A percentile compares a stretch with the other conserved stretches of the same genome.
These are phyloP conservation scores for Mormyrops attenuatus DNA, from an alignment of 2,797 vertebrate genomes.

Conservation along the genomic window DNA sequence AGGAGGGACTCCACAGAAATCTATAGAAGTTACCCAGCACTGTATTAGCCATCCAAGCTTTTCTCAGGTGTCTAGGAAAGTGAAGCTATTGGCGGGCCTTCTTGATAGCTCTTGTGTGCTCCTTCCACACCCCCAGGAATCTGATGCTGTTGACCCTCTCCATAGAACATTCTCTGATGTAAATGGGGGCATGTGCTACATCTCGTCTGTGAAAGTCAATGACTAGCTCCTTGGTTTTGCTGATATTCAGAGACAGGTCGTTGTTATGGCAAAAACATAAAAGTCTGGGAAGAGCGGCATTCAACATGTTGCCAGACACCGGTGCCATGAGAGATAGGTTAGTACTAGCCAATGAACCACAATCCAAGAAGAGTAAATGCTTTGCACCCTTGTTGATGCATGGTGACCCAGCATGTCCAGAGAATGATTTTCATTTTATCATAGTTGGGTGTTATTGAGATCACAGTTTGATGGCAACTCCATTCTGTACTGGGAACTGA, in stretches of 20 bases:
- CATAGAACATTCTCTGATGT: neutral
- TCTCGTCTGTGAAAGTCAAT: neutral
- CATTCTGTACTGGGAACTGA: neutral
- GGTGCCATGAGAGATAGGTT: neutral
- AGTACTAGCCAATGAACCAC: neutral
- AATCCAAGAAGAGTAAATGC: neutral
- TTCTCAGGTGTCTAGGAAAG: neutral
- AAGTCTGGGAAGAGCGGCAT: neutral
- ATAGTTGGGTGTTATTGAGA: neutral
- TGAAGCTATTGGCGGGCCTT: neutral
- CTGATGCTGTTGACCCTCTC: neutral
- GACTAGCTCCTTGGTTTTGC: neutral
- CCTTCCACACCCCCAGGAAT: neutral
- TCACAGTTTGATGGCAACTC: neutral
- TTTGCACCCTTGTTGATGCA: neutral
- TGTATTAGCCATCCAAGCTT: neutral
- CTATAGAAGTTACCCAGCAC: neutral
- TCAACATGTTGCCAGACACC: neutral
- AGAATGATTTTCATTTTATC: neutral
- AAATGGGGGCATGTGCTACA: neutral
- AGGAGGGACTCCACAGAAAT: neutral
- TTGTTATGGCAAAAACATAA: neutral
- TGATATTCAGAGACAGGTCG: neutral
- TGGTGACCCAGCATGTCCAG: neutral
- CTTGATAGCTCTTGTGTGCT: neutral